Evolutionary conservation across 2,888 invertebrate genomes (phyloP), one percentile per base, ranked within the genome.

Genomic region (Drosophila lacicola): DNA sequence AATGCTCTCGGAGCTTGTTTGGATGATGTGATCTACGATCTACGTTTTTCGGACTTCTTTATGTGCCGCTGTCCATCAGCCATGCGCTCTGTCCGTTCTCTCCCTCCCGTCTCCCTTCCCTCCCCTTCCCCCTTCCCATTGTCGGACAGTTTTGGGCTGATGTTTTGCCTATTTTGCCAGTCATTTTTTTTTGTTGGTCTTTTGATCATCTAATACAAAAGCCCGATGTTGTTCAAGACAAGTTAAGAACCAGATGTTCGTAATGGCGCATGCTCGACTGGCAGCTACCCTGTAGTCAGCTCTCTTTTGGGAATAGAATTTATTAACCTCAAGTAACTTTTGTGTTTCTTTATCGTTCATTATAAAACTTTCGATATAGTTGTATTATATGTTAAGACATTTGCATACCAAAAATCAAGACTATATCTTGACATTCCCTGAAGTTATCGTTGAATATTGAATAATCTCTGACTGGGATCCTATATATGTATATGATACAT

Each of bases 91-190:
- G 14, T 33, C n/a, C 11, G 2, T 47, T n/a, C 17, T 6, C 9
- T 21, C 14, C 11, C 17, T 9, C 21, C 4, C 10, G 5, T 21
- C 21, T 13, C 3, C 14, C 11, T 8, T 44, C 11, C 4, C 11
- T 1, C 9, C 17, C 8, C 17, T 9, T 10, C 3, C 2, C 19
- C 19, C 42, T 19, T 17, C 1, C 19, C 10, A 10, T 63, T 58
- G 41, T 56, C 42, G 17, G 37, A 11, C 55, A 34, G 39, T 25
- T 34, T 47, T 55, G 44, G 64, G 60, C 66, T 49, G 61, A 56
- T 54, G 46, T 53, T 54, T 46, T 57, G 41, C 37, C 44, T 19
- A 53, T 64, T 71, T 72, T 47, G 68, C 63, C 60, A 68, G 74
- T 74, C 71, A 71, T 55, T 54, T 60, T 29, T 2, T 29, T 3